phyloP scores from a whole-genome alignment of 2,797 vertebrate species.

The Zenarchopterus dispar region DNA sequence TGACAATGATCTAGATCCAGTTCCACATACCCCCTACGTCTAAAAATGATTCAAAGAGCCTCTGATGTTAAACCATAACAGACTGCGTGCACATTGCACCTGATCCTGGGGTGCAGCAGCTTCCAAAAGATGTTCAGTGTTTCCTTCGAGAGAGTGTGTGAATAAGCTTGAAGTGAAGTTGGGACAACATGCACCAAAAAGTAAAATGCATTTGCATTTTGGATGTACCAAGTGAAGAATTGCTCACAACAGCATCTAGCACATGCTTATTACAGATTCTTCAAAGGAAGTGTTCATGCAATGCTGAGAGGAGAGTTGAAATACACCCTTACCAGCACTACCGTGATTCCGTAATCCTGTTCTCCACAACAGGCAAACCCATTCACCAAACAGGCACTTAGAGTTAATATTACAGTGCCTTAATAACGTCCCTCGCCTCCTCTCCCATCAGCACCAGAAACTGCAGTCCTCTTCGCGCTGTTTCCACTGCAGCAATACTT shows the following conservation, averaged over 20 bases:
- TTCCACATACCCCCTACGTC: conserved; percentile 16
- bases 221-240: conserved; percentile 13
- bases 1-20: conserved; percentile 52
- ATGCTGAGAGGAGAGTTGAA: conserved; percentile 62
- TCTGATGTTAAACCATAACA: conserved; percentile 1
- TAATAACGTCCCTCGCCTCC: conserved; percentile 68
- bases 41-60: conserved; percentile 15
- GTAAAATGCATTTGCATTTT: conserved; percentile 37
- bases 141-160: conserved; percentile 5
- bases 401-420: conserved; percentile 74
- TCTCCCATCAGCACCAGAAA: conserved; percentile 81
- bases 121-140: conserved; percentile 13
- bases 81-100: background rate
- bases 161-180: conserved; percentile 54
- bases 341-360: conserved; percentile 75
- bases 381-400: conserved; percentile 81
- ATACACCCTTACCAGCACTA: conserved; percentile 74
- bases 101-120: conserved; percentile 20
- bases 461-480: conserved; percentile 82
- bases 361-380: conserved; percentile 72
- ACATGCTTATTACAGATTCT: conserved; percentile 30
- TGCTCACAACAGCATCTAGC: conserved; percentile 23
- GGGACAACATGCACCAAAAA: conserved; percentile 49
- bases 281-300: conserved; percentile 46
- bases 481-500: conserved; percentile 83